A percentile compares a stretch with the other conserved stretches of the same genome.
Evolutionary conservation across 2,888 invertebrate genomes (phyloP).

Genomic region (Polylopha cassiicola): DNA sequence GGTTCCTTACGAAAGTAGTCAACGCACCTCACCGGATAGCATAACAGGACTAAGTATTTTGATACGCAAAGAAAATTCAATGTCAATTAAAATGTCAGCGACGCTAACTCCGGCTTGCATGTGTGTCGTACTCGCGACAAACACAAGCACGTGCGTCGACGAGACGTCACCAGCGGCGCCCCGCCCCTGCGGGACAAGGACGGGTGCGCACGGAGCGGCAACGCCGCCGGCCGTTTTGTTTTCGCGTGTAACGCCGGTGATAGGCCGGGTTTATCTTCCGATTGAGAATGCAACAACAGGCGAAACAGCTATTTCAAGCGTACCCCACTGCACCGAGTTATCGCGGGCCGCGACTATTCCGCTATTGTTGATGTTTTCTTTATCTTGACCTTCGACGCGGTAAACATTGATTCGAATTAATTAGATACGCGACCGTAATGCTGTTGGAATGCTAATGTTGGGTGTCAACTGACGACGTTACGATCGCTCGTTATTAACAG

Average conservation of each 20-base stretch:
- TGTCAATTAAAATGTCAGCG: slow-evolving; percentile 49
- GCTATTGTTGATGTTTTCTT: slow-evolving; percentile 45
- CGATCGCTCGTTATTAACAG: too few relatives aligned
- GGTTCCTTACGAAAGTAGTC: slow-evolving; percentile 24
- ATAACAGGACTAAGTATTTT: slow-evolving; percentile 21
- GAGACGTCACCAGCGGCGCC: slow-evolving; percentile 64
- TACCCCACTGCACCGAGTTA: slow-evolving; percentile 49
- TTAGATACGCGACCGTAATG: slow-evolving; percentile 1
- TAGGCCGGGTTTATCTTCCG: slow-evolving; percentile 71
- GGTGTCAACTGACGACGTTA: too few relatives aligned
- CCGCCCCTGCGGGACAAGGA: slow-evolving; percentile 53
- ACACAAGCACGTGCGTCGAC: slow-evolving; percentile 72
- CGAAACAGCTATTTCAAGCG: slow-evolving; percentile 62
- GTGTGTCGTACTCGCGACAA: slow-evolving; percentile 65
- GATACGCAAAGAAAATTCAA: slow-evolving; percentile 40
- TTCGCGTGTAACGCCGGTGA: slow-evolving; percentile 63
- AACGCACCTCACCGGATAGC: slow-evolving; percentile 22
- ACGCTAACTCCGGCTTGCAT: slow-evolving; percentile 54
- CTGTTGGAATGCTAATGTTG: slow-evolving; percentile 22
- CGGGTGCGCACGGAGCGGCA: slow-evolving; percentile 51
- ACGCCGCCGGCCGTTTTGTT: slow-evolving; percentile 68
- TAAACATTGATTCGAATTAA: slow-evolving; percentile 28
- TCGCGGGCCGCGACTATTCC: slow-evolving; percentile 41
- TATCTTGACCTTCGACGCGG: slow-evolving; percentile 48
- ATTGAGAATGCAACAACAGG: slow-evolving; percentile 69